Percentiles rank a stretch among this genome's conserved stretches.
phyloP scores from a whole-genome alignment of 2,888 invertebrate species.

The Andricus quercusramuli region DNA sequence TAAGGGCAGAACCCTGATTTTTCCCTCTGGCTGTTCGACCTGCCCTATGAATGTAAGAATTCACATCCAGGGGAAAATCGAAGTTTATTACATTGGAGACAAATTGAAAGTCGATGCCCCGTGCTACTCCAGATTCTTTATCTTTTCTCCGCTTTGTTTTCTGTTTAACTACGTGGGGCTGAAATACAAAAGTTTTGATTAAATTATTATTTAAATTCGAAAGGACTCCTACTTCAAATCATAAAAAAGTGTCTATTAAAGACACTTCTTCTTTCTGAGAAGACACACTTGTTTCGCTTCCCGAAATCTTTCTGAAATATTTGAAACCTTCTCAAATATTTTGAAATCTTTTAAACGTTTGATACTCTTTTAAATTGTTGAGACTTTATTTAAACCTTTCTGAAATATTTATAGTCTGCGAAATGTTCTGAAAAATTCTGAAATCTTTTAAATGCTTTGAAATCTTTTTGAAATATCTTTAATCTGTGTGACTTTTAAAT shows the following conservation, averaged over 20 bases:
- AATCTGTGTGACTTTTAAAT: no score
- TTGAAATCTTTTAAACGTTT: not conserved
- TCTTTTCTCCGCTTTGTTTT: slow-evolving; percentile 85
- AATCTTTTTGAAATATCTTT: no score
- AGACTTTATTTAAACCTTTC: no score
- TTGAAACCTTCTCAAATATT: not conserved
- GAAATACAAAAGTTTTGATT: slow-evolving; percentile 43
- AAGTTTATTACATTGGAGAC: slow-evolving; percentile 99
- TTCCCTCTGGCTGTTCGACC: slow-evolving; percentile 94
- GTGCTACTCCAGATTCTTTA: slow-evolving; percentile 95
- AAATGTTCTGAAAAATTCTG: no score
- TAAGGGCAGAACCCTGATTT: slow-evolving; percentile 92
- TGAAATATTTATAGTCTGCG: no score
- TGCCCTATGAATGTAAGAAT: slow-evolving; percentile 96
- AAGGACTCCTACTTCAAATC: no score
- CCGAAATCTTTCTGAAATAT: not conserved
- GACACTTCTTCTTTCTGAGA: no score
- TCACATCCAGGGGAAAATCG: slow-evolving; percentile 95
- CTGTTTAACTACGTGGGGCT: slow-evolving; percentile 70
- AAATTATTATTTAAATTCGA: no score
- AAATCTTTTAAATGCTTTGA: no score
- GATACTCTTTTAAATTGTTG: no score
- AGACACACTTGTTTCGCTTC: no score
- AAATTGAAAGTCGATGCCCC: slow-evolving; percentile 98
- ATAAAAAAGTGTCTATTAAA: no score